A percentile compares a stretch with the other conserved stretches of the same genome.
phyloP scores from a whole-genome alignment of 2,797 vertebrate species.

The Spinibarbus caldwelli region DNA sequence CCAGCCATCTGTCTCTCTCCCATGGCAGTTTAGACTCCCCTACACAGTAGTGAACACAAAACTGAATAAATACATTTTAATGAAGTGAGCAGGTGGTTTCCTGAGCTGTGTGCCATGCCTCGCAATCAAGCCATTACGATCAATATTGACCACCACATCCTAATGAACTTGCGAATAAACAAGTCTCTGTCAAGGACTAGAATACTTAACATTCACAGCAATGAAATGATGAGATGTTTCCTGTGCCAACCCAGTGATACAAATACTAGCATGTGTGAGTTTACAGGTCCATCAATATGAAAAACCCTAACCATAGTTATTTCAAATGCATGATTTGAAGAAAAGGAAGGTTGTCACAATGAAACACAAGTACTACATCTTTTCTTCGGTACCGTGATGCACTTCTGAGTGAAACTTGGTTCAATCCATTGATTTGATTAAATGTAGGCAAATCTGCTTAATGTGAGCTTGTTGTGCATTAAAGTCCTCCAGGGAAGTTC shows the following conservation, averaged over 20 bases:
- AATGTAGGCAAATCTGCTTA: background rate
- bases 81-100: slow-evolving; percentile 47
- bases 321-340: background rate
- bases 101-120: slow-evolving; percentile 2
- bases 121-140: slow-evolving; percentile 32
- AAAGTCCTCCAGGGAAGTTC: background rate
- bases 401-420: background rate
- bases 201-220: background rate
- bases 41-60: slow-evolving; percentile 40
- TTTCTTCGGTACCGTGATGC: background rate
- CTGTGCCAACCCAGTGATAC: background rate
- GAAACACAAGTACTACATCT: background rate
- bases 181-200: slow-evolving; percentile 5
- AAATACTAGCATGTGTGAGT: background rate
- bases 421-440: background rate
- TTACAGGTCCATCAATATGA: background rate
- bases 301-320: background rate
- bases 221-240: background rate
- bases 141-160: slow-evolving; percentile 33
- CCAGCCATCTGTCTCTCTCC: slow-evolving; percentile 45
- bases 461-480: too few relatives aligned
- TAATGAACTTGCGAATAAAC: slow-evolving; percentile 34
- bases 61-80: slow-evolving; percentile 50
- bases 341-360: background rate
- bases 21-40: background rate